Evolutionary conservation across 2,113 vertebrate species (phyloP), one percentile per base, ranked within the genome.

Genomic region (Apodemus speciosus): DNA sequence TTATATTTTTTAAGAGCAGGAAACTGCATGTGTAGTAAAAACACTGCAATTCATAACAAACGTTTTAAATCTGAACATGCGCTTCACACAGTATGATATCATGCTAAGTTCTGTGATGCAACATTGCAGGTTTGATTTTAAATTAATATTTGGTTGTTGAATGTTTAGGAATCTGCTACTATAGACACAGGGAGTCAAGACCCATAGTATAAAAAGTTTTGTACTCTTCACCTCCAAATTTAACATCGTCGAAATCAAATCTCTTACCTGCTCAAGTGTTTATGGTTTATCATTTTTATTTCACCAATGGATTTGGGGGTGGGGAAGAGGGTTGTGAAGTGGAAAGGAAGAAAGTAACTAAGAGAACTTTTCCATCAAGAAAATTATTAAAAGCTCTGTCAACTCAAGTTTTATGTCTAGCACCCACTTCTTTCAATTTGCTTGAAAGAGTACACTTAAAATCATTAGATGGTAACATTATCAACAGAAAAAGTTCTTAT

Each of bases 371-470:
- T 75, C 76, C 51, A 84, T 80, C 38, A 95, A 84, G 23, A 53
- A 85, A 85, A 21, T 89, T 51, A 75, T 85, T 79, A 71, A 86
- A 85, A 96, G n/a, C 58, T 1, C 38, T 83, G 58, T 91, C 40
- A 89, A 71, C 21, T 92, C 46, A 58, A 56, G 9, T 85, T 85
- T 86, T 49, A 84, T 49, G 25, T 90, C 79, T 25, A 94, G 10
- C 11, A 85, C 4, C 53, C 69, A 20, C 40, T 92, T 21, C 53
- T 23, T 11, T 77, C 15, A 93, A 81, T 93, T 38, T 69, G 38
- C 32, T 25, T 91, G 2, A 14, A 58, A 58, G 11, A 75, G 18
- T 76, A 4, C 58, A 88, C 9, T 73, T 51, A 95, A 85, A 38
- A 66, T 15, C 9, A 85, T 68, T 85, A 93, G 69, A 91, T 0